Conservation (phyloP, 2,113 vertebrate genomes). For the Rousettus leschenaultii region DNA sequence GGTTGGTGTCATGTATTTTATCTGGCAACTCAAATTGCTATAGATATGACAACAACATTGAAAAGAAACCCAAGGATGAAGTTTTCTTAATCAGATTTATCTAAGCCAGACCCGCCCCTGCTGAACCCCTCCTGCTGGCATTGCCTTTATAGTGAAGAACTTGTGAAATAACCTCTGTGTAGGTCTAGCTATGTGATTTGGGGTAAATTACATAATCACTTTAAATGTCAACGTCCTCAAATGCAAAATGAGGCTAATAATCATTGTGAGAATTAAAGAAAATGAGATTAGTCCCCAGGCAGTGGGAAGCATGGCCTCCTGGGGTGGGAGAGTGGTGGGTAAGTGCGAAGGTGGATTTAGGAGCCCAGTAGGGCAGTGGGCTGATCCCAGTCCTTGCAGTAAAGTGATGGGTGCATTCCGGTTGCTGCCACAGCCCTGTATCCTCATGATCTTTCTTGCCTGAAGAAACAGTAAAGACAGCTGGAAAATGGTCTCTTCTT, state of each 20-base stretch:
- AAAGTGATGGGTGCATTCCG: not conserved
- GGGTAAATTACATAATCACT: not conserved
- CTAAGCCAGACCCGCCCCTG: not conserved
- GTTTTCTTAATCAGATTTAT: not conserved
- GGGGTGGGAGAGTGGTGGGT: too few species aligned
- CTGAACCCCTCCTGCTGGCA: not conserved
- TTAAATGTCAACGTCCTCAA: not conserved
- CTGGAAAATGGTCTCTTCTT: not conserved
- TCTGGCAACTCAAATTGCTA: not conserved
- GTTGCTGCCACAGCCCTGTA: not conserved
- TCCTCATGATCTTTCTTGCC: not conserved
- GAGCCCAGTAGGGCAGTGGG: not conserved
- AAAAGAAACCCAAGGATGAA: not conserved
- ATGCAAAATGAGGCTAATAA: not conserved
- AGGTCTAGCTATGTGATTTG: not conserved
- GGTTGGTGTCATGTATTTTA: not conserved
- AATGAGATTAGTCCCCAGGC: not conserved
- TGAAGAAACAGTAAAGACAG: not conserved
- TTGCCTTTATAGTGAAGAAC: not conserved
- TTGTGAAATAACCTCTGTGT: not conserved
- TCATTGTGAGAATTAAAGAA: not conserved
- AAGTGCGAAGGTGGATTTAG: not conserved
- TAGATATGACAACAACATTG: not conserved
- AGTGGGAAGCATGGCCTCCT: rapidly evolving
- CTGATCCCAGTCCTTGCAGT: not conserved